These are phyloP conservation scores for Drosophila infuscata DNA, from an alignment of 2,888 invertebrate genomes.

Conservation along the genomic window DNA sequence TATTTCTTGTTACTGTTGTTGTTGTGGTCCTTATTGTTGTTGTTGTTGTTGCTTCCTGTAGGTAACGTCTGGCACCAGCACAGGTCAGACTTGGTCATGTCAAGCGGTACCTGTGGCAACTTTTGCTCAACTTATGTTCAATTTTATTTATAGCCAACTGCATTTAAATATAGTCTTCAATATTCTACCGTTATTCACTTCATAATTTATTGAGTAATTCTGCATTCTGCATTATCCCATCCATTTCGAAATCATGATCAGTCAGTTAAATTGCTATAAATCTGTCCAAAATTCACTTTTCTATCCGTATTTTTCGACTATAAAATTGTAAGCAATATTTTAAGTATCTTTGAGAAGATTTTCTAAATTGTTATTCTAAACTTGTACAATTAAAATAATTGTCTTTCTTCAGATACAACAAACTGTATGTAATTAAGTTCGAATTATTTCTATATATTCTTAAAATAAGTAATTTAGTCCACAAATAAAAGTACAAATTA, in stretches of 20 bases:
- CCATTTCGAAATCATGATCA: neutral
- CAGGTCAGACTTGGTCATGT: conserved; percentile 27
- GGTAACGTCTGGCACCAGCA: conserved; percentile 26
- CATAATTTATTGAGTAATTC: neutral
- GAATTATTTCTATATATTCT: too few relatives aligned
- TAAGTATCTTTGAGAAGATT: too few relatives aligned
- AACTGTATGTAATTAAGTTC: too few relatives aligned
- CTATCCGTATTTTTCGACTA: too few relatives aligned
- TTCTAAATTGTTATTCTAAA: too few relatives aligned
- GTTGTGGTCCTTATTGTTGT: conserved; percentile 9
- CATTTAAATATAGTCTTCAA: neutral
- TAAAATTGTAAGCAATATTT: too few relatives aligned
- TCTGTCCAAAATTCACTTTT: neutral
- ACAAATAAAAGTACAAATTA: too few relatives aligned
- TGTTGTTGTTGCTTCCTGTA: conserved; percentile 26
- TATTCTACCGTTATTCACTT: neutral
- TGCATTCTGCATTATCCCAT: neutral
- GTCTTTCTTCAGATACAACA: neutral
- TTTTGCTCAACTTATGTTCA: conserved; percentile 15
- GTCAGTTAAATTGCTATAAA: neutral
- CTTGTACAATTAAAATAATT: neutral
- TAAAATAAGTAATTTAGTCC: too few relatives aligned
- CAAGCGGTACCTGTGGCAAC: conserved; percentile 42
- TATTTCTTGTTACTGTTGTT: conserved; percentile 47
- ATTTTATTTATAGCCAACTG: conserved; percentile 9